Evolutionary conservation across 2,113 vertebrate genomes (phyloP), one percentile per base, ranked within the genome.

Genomic region (Oenanthe oenanthe): DNA sequence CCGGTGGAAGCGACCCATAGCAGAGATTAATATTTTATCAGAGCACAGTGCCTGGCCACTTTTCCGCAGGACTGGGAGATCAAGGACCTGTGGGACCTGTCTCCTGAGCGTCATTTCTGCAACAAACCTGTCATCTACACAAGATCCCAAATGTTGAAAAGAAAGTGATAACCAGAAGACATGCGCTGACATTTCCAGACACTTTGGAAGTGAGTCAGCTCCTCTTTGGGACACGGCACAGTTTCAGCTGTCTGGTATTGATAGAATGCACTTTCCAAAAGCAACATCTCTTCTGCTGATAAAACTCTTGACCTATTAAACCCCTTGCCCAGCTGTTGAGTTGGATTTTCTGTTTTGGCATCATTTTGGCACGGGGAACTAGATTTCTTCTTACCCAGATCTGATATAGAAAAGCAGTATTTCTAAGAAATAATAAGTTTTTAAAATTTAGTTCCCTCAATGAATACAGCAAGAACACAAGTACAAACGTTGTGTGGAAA

Each of bases 191-290:
- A 58, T 91, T 93, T 92, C 88, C 93, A 92, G 90, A 62, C 92
- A 7, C 71, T 89, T 83, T 88, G 92, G 83, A 89, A 92, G 62
- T 15, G 53, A 95, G 83, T 89, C 92, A 95, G 75, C 89, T 63
- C 0, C 83, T 91, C 72, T 80, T 9, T 32, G 74, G 94, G 75
- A 88, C 88, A 60, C 6, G 13, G 71, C 63, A 15, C 65, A 80
- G 58, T 89, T 88, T 91, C 70, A 60, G 47, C 88, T 90, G 84
- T 79, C 92, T 95, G 91, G 65, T 67, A 56, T 68, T 84, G 83
- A 73, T 73, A 95, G 80, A 90, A 94, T 36, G 50, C 26, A 12
- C 21, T 94, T 94, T 76, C 81, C 54, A 86, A 89, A 94, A 74
- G 68, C 84, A 81, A 25, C 29, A 42, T 78, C 60, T 88, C 72